phyloP scores from a whole-genome alignment of 2,113 vertebrate species.

The Oncorhynchus mykiss region DNA sequence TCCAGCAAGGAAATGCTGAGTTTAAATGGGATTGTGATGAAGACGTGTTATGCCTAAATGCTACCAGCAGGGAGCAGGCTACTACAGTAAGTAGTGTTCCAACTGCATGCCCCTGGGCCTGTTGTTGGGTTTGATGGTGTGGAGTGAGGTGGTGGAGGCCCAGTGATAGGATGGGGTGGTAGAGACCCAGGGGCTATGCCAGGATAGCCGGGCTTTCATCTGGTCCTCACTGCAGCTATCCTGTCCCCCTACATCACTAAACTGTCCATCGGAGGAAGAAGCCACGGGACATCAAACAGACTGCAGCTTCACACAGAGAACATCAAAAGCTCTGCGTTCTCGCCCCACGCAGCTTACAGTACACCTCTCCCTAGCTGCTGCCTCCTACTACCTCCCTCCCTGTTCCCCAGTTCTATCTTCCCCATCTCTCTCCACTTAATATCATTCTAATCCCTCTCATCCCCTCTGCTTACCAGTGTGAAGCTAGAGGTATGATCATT shows the following conservation, averaged over 20 bases:
- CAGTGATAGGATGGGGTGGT: too few species aligned
- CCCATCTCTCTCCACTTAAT: neutral
- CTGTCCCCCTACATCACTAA: slow-evolving; percentile 29
- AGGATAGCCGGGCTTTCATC: slow-evolving; percentile 41
- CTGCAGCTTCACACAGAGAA: slow-evolving; percentile 16
- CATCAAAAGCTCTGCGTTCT: slow-evolving; percentile 22
- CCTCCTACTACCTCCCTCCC: neutral
- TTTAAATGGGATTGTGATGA: neutral
- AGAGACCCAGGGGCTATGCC: neutral
- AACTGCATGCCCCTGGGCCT: neutral
- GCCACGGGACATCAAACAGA: slow-evolving; percentile 40
- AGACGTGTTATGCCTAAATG: neutral
- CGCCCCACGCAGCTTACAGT: slow-evolving; percentile 6
- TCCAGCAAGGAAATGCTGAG: neutral
- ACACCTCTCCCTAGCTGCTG: neutral
- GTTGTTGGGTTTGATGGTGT: slow-evolving; percentile 11
- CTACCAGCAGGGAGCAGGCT: neutral
- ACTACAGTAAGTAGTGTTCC: neutral
- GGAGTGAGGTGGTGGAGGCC: neutral
- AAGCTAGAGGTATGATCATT: neutral
- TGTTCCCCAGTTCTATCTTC: neutral
- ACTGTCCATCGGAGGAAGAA: slow-evolving; percentile 32
- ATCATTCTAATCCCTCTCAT: neutral
- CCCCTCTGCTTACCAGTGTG: neutral
- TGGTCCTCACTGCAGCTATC: slow-evolving; percentile 26